Base-by-base conservation (phyloP, 2,888 invertebrate genomes). In the Tuberolachnus salignus region DNA sequence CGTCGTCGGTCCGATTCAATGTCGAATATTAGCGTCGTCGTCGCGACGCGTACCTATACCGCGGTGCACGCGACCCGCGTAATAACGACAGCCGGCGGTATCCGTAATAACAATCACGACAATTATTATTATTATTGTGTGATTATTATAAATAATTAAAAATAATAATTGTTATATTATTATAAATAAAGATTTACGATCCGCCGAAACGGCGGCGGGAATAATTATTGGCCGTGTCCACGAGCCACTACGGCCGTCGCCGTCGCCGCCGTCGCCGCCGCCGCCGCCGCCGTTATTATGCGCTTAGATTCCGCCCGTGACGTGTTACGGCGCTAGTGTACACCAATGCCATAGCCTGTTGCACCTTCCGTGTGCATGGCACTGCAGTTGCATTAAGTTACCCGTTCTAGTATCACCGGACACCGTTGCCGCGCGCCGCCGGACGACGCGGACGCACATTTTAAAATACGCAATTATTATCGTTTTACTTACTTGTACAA, bases 281-380 rank as follows among this genome's bases (percentile, higher is more conserved):
- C 53, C 23, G 42, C 61, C 26, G 51, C 1, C 42, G 66, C 44
- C 55, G 44, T 44, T 44, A 44, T 73, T 21, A 34, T 49, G 66
- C 66, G 66, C 46, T 57, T 57, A 16, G 23, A 46, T 57, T 75
- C 53, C 67, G 75, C 49, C 55, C 69, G 78, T 69, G 78, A 69
- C 78, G 78, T 34, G 44, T 59, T 59, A 51, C 78, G 69, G 78
- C 78, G 78, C 78, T 78, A 78, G 78, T 78, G 69, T 78, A 67
- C 57, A 55, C 55, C 67, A 34, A 26, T 59, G 75, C 66, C 46
- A 6, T 64, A 78, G 78, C 78, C 69, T 78, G 69, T 78, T 78
- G 78, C 78, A 78, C 69, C 69, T 26, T 26, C 34, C 44, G 51
- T 46, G 78, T 73, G 73, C 73, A 73, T 44, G 73, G 34, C 69